Base-by-base conservation (phyloP, 2,888 invertebrate genomes). In the Mystacides longicornis region DNA sequence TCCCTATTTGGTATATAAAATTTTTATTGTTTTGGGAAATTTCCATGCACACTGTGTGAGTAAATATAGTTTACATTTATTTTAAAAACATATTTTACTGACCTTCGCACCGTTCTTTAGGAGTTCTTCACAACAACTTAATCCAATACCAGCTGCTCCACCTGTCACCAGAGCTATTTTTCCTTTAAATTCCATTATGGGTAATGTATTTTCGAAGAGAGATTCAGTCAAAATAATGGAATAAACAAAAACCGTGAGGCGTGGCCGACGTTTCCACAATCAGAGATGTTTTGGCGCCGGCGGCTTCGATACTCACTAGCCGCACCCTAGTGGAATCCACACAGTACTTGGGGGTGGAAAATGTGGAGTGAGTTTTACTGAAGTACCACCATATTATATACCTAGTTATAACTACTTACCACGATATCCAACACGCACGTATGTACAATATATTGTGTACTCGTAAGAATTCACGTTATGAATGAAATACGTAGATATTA, bases 61-160 rank as follows among this genome's bases (percentile, higher is more conserved):
- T n/a, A n/a, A n/a, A n/a, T n/a, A n/a, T n/a, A n/a, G n/a, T n/a
- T n/a, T n/a, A n/a, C n/a, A n/a, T n/a, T n/a, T n/a, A n/a, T n/a
- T n/a, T n/a, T n/a, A n/a, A n/a, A n/a, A n/a, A n/a, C n/a, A n/a
- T n/a, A n/a, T 43, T n/a, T 5, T 11, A 59, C 69, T 71, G 72
- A 87, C 87, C 80, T 85, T 87, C 22, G 85, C 85, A 63, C 87
- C 88, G 65, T 85, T 82, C 65, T 81, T 82, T 58, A 87, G 74
- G 47, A 88, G 68, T 66, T 87, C 86, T 63, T 85, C 82, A 64
- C 82, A 82, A 65, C 83, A 86, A n/a, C 85, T 82, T 58, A 81
- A 77, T 1, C 87, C 88, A 63, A 87, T 82, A 54, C 87, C 87
- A 50, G 83, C 82, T 16, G 86, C 86, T 49, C 83, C 87, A 27